Conservation (phyloP, 2,888 invertebrate genomes). For the Ophion costatus region DNA sequence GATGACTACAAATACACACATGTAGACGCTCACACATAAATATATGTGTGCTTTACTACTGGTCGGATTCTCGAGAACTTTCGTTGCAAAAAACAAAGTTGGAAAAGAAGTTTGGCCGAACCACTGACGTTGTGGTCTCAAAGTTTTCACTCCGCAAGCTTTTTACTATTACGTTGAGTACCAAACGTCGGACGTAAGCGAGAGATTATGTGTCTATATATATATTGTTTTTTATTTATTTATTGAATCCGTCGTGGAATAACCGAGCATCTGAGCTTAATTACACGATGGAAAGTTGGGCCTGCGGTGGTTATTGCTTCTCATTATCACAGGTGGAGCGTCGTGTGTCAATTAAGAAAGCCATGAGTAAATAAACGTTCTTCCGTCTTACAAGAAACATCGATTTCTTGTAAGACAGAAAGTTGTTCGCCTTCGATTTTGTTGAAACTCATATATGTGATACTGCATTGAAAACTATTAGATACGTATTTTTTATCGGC, state of each 20-base stretch:
- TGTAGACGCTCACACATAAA: neutral
- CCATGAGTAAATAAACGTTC: neutral
- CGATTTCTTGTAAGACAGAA: too few relatives aligned
- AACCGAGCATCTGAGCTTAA: constrained; percentile 21
- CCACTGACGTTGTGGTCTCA: constrained; percentile 37
- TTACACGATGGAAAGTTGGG: constrained; percentile 40
- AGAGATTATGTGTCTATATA: neutral
- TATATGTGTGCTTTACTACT: constrained; percentile 18
- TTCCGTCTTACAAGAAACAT: neutral
- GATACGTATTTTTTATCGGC: too few relatives aligned
- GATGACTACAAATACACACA: neutral
- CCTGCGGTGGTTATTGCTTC: constrained; percentile 26
- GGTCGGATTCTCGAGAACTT: constrained; percentile 39
- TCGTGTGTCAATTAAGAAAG: neutral
- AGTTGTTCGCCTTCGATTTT: too few relatives aligned
- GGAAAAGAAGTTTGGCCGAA: constrained; percentile 30
- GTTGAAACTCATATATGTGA: too few relatives aligned
- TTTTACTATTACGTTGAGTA: constrained; percentile 44
- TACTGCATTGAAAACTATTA: too few relatives aligned
- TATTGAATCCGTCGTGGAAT: neutral
- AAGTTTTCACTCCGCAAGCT: constrained; percentile 46
- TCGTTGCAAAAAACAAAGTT: constrained; percentile 44
- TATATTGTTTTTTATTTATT: constrained; percentile 25
- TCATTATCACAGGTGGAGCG: neutral
- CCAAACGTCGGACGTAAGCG: neutral